phyloP scores from a whole-genome alignment of 92 coral and sea anemone species.

The Scolanthus callimorphus region DNA sequence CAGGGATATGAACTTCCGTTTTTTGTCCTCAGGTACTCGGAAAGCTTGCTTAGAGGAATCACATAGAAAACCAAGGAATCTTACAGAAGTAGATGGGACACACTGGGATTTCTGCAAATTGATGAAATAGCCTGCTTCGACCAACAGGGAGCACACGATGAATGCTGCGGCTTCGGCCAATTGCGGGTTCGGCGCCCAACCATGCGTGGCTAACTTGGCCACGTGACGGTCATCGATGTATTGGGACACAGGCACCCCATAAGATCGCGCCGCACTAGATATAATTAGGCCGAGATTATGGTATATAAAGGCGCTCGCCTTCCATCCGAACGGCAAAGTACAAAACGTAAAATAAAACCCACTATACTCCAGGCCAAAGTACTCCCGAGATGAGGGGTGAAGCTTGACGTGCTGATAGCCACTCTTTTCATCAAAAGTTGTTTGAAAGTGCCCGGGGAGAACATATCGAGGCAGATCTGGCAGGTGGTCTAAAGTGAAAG shows the following conservation, averaged over 20 bases:
- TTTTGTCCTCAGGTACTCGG: conserved; percentile 6
- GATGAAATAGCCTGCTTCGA: conserved; percentile 9
- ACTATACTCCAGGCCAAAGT: conserved; percentile 7
- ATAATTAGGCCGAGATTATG: background rate
- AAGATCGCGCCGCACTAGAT: conserved; percentile 12
- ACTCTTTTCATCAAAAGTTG: conserved; percentile 6
- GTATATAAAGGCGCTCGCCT: conserved; percentile 7
- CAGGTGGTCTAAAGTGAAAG: conserved; percentile 14
- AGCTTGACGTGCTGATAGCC: conserved; percentile 5
- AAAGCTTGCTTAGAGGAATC: conserved; percentile 5
- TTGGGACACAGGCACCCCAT: conserved; percentile 7
- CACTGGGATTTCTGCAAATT: background rate
- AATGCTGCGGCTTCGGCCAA: background rate
- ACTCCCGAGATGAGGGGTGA: background rate
- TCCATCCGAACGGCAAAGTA: conserved; percentile 13
- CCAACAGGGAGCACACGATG: conserved; percentile 1
- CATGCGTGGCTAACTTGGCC: background rate
- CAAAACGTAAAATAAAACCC: conserved; percentile 14
- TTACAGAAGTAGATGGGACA: background rate
- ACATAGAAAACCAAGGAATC: conserved; percentile 4
- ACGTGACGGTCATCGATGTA: conserved; percentile 2
- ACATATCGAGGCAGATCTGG: conserved; percentile 9
- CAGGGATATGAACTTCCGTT: background rate
- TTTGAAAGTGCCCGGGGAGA: background rate
- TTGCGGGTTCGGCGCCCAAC: background rate